Evolutionary conservation across 1,140 invertebrate species (phyloP), one percentile per base, ranked within the genome.

Genomic region (Ladona fulva): DNA sequence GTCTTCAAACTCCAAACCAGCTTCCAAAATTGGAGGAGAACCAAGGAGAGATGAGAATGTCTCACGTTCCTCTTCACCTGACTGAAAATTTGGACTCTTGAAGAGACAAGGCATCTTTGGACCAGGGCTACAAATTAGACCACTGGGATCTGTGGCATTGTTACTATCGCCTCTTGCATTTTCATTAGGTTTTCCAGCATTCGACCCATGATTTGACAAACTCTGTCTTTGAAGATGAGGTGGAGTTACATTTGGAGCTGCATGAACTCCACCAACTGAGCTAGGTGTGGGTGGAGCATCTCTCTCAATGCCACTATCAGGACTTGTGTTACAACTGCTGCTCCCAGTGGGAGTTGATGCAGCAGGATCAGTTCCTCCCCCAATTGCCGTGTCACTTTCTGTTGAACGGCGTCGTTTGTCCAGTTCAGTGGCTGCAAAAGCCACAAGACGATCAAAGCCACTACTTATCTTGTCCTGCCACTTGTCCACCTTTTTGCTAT

Each of bases 381-480:
- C 52, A 6, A 66, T 66, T 66, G 52, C 52, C 3, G 52, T 3
- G n/a, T 66, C 52, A 80, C 90, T 90, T 82, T 94, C 92, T 0
- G 91, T 92, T 24, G 92, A 94, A 78, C 92, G 87, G 42, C 92
- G 87, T 79, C 93, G 88, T 83, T 94, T 92, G 82, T 95, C 93
- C 80, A 95, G 86, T 81, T 94, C 93, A 0, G 92, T 94, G 5
- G 93, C 93, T 10, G 94, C 94, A 84, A 95, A 93, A 25, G 93
- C 94, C 78, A 95, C 92, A 79, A 95, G 86, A 77, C 93, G 90
- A 85, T 96, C 94, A 86, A 96, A 96, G 42, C 93, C 92, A 81
- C 92, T 94, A 82, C 91, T 93, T 81, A 95, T 95, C 80, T 93
- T 91, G 82, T 94, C 92, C 85, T 95, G 93, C 93, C 93, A 95